Percentiles rank a stretch among this genome's conserved stretches.
Evolutionary conservation across 2,113 vertebrate species (phyloP).

Genomic region (Dendropsophus ebraccatus): DNA sequence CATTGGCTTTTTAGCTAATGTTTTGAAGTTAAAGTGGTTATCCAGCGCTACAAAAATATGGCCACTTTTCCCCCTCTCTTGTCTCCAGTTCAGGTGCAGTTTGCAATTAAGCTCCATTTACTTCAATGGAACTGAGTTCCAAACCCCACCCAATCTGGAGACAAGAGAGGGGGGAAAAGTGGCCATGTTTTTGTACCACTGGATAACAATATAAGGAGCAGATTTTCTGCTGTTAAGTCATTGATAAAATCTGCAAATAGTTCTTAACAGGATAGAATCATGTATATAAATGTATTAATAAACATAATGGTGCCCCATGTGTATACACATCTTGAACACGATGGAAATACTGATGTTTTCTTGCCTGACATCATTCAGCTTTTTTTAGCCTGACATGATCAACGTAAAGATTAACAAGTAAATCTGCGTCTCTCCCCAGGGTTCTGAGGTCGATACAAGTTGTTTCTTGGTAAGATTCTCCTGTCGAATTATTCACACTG

Average conservation of each 20-base stretch:
- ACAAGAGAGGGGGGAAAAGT: too few species aligned
- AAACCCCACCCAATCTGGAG: too few species aligned
- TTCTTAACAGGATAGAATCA: neutral
- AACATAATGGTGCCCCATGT: neutral
- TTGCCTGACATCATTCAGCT: neutral
- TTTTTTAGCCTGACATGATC: neutral
- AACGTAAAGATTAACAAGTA: conserved; percentile 12
- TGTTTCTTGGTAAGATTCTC: neutral
- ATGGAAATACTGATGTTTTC: neutral
- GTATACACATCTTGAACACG: neutral
- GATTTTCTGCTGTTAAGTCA: too few species aligned
- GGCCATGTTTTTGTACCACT: too few species aligned
- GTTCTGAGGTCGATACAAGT: conserved; percentile 6
- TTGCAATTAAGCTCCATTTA: too few species aligned
- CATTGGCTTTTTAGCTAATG: too few species aligned
- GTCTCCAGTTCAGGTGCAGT: too few species aligned
- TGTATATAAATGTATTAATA: neutral
- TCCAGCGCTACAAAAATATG: too few species aligned
- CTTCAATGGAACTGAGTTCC: too few species aligned
- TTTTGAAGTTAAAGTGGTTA: too few species aligned
- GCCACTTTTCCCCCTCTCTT: too few species aligned
- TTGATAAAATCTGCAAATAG: neutral
- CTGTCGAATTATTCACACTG: neutral
- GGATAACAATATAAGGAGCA: too few species aligned
- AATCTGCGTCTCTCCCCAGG: neutral